Evolutionary conservation across 1,140 invertebrate species (phyloP).

Genomic region (Megalopta genalis): DNA sequence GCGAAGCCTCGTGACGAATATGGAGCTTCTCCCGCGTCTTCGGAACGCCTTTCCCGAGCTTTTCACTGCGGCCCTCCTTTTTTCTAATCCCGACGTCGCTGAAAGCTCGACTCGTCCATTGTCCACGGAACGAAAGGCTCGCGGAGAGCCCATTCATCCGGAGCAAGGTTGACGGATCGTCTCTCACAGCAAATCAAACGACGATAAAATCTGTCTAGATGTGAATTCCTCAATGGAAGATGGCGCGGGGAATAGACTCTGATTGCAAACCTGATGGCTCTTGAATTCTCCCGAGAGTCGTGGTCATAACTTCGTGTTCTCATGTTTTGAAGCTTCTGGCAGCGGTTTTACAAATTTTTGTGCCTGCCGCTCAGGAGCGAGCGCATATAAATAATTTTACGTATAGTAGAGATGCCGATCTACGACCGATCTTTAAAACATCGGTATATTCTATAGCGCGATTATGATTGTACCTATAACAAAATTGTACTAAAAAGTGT

Average conservation of each 20-base stretch:
- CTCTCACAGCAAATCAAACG: slow-evolving; percentile 34
- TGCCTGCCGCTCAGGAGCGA: too few relatives aligned
- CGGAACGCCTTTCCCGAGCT: slow-evolving; percentile 2
- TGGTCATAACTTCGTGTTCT: too few relatives aligned
- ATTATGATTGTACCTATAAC: too few relatives aligned
- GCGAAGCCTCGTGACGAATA: slow-evolving; percentile 32
- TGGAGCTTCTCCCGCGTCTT: slow-evolving; percentile 13
- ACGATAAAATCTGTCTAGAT: slow-evolving; percentile 43
- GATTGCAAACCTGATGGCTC: not conserved
- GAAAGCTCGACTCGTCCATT: slow-evolving; percentile 24
- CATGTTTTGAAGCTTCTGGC: too few relatives aligned
- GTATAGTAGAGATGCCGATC: too few relatives aligned
- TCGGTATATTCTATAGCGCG: too few relatives aligned
- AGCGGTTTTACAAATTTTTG: too few relatives aligned
- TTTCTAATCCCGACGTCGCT: not conserved
- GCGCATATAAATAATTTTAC: too few relatives aligned
- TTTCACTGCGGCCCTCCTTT: not conserved
- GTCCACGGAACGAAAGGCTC: slow-evolving; percentile 22
- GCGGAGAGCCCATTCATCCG: slow-evolving; percentile 27
- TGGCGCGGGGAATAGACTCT: not conserved
- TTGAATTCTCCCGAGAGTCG: too few relatives aligned
- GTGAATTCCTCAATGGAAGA: not conserved
- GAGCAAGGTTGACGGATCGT: slow-evolving; percentile 31
- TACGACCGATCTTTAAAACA: too few relatives aligned
- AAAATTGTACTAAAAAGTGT: too few relatives aligned